phyloP scores from a whole-genome alignment of 2,113 vertebrate species.

The Solenodon paradoxus region DNA sequence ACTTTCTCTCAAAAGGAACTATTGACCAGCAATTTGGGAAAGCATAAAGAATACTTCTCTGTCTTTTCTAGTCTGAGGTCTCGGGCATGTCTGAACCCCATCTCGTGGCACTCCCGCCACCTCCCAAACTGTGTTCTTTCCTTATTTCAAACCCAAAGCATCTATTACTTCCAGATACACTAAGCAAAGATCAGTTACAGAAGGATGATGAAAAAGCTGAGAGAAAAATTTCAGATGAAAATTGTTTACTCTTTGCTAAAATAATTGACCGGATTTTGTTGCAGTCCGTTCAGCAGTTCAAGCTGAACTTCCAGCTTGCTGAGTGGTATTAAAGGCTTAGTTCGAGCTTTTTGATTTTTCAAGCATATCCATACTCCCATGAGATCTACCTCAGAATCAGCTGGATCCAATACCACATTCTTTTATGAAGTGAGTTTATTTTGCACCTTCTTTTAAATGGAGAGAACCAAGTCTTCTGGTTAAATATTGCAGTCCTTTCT shows the following conservation, averaged over 20 bases:
- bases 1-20: background rate
- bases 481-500: background rate
- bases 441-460: background rate
- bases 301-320: background rate
- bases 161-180: background rate
- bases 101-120: too few species aligned
- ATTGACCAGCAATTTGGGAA: background rate
- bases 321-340: background rate
- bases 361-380: background rate
- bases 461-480: background rate
- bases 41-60: background rate
- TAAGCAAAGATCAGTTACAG: background rate
- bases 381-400: background rate
- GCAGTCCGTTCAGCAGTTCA: background rate
- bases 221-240: background rate
- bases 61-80: background rate
- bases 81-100: too few species aligned
- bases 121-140: rapidly evolving
- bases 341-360: conserved; percentile 30
- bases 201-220: background rate
- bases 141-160: background rate
- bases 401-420: background rate
- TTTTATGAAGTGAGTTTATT: conserved; percentile 5
- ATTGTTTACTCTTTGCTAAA: background rate
- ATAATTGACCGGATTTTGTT: background rate